Base-by-base conservation (phyloP, 1,140 invertebrate genomes). In the Rhagoletis pomonella region DNA sequence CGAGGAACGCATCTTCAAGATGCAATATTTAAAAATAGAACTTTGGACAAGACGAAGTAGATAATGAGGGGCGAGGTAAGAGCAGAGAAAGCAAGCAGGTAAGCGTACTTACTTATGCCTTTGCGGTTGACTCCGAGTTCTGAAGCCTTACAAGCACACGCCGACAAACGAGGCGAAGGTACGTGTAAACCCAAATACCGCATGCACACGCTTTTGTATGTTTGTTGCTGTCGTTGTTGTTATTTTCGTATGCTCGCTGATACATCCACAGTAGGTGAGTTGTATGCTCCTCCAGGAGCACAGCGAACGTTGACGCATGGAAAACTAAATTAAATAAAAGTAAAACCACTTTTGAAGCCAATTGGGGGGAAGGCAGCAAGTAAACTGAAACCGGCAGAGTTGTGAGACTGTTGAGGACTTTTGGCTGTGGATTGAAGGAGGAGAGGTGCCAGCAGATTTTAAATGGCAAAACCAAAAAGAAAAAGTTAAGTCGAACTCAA, bases 281-380 rank as follows among this genome's bases (percentile, higher is more conserved):
- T 17, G 12, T 62, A 62, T 17, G 60, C n/a, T 62, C 60, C 60
- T 62, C 60, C 69, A 73, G 69, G 19, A 81, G 47, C 44, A 42
- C 17, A 4, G 4, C 73, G n/a, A n/a, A 81, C 7, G 29, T 29
- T 29, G 29, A 4, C 2, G 10, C 7, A 67, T 4, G 29, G 6
- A 67, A 81, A 81, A 81, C 47, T 81, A 81, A 55, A 81, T 81
- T 81, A 55, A 81, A 81, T 81, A 81, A 81, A 81, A 81, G 73
- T 81, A 81, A 81, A 81, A 81, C 73, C 73, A 81, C 73, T 81
- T 81, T 81, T 50, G 47, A 6, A 55, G 29, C 47, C 47, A 81
- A 81, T 73, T 55, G 47, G 73, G 29, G 29, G 29, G 1, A 81
- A 67, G 64, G 58, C 6, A 12, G 17, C n/a, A 19, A 81, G 73